These are phyloP conservation scores for Darevskia mixta DNA, from an alignment of 2,797 vertebrate species.

Conservation along the genomic window DNA sequence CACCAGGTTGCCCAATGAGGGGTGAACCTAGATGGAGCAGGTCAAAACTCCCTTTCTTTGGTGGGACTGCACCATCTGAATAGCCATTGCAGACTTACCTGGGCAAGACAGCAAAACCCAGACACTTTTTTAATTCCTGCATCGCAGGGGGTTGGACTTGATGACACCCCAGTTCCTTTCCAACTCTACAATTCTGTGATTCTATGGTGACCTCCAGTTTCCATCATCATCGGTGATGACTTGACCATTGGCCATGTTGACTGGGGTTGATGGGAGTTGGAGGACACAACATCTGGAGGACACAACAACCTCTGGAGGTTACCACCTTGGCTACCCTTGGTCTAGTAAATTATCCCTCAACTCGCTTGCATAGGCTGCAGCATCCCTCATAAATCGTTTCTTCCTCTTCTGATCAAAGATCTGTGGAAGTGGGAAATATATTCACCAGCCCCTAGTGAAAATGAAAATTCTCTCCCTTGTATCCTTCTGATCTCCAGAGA, in stretches of 20 bases:
- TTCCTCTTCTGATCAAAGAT: slow-evolving; percentile 69
- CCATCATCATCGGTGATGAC: no score
- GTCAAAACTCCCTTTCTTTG: slow-evolving; percentile 78
- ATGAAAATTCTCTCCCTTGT: slow-evolving; percentile 58
- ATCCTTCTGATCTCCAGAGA: slow-evolving; percentile 55
- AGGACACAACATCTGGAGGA: no score
- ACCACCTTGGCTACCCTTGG: no score
- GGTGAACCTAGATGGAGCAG: slow-evolving; percentile 78
- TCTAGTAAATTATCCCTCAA: background rate
- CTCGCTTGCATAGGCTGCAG: background rate
- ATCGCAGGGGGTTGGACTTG: no score
- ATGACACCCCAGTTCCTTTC: no score
- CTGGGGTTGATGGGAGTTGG: no score
- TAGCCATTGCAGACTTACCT: slow-evolving; percentile 76
- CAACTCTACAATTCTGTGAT: no score
- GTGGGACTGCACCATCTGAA: slow-evolving; percentile 76
- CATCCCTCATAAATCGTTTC: background rate
- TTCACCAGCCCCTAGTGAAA: slow-evolving; percentile 62
- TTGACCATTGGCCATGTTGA: no score
- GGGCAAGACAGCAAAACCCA: slow-evolving; percentile 74
- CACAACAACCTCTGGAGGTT: no score
- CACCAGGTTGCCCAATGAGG: slow-evolving; percentile 78
- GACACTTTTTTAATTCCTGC: slow-evolving; percentile 33
- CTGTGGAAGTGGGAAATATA: slow-evolving; percentile 62
- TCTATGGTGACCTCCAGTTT: no score